Evolutionary conservation across 2,888 invertebrate species (phyloP), one percentile per base, ranked within the genome.

Genomic region (Eretmocerus hayati): DNA sequence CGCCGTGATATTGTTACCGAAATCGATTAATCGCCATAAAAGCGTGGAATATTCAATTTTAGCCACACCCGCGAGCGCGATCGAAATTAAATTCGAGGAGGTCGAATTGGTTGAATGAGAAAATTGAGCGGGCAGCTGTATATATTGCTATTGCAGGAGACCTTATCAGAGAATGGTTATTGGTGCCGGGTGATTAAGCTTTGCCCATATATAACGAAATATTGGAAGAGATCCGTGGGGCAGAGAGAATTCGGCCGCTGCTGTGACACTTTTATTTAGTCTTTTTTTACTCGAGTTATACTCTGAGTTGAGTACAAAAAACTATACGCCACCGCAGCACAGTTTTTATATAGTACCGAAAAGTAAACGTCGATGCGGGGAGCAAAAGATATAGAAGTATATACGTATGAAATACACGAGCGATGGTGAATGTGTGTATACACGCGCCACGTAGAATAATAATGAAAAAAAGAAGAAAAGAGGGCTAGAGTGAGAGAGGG

Each of bases 221-320:
- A 49, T 41, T 53, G 42, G 48, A 52, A 42, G 22, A 35, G 33
- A 46, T 46, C 42, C 52, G n/a, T 15, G 42, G 26, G 9, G n/a
- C n/a, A n/a, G n/a, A n/a, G n/a, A 6, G 26, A 26, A 26, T 11
- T 26, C 8, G 6, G 26, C 26, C 23, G 32, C 30, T 23, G 32
- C 44, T 52, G 52, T 48, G 48, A 52, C 50, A 45, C 47, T 53
- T 53, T 50, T 45, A 35, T 19, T 21, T 32, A 16, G 6, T 4
- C 30, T 31, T 38, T 46, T 46, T 23, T 22, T 20, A 8, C 9
- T 5, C 18, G 18, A 11, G 20, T 31, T 22, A n/a, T 22, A 32
- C 8, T 13, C 18, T 19, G n/a, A 22, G 23, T 3, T 13, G 6
- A 15, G n/a, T n/a, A n/a, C n/a, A n/a, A n/a, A n/a, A n/a, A n/a